Percentiles rank a stretch among this genome's conserved stretches.
Conservation (phyloP, 2,797 vertebrate genomes). For the Eleutherodactylus coqui region DNA sequence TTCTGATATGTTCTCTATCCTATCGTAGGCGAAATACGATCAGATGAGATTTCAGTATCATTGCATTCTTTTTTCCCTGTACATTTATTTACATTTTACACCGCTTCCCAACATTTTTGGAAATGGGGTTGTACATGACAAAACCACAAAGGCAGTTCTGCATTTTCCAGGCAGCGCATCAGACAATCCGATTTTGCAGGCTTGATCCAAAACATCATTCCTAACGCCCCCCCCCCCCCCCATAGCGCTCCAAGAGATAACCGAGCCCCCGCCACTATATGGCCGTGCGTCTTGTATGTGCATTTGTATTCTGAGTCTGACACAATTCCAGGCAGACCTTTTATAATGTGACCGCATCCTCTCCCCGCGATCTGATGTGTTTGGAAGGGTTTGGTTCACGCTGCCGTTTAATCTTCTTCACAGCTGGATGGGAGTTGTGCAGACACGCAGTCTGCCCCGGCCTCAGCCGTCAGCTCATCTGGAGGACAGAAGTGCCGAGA, state of each 20-base stretch:
- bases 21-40: too few relatives aligned
- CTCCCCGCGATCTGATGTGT: conserved; percentile 26
- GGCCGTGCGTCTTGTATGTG: neutral
- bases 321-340: neutral
- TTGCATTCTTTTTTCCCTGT: too few relatives aligned
- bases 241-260: neutral
- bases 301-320: conserved; percentile 3
- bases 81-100: too few relatives aligned
- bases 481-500: conserved; percentile 29
- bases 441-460: conserved; percentile 53
- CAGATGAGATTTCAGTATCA: too few relatives aligned
- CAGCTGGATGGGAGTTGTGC: conserved; percentile 55
- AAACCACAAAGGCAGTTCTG: neutral
- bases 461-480: conserved; percentile 53
- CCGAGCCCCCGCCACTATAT: neutral
- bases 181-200: neutral
- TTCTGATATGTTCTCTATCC: too few relatives aligned
- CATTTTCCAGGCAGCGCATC: neutral
- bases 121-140: too few relatives aligned
- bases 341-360: conserved; percentile 45
- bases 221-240: neutral
- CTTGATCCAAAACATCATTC: neutral
- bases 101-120: too few relatives aligned
- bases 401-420: conserved; percentile 61
- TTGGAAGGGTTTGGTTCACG: conserved; percentile 22